These are phyloP conservation scores for Pelvicachromis taeniatus DNA, from an alignment of 2,113 vertebrate genomes.

Conservation along the genomic window DNA sequence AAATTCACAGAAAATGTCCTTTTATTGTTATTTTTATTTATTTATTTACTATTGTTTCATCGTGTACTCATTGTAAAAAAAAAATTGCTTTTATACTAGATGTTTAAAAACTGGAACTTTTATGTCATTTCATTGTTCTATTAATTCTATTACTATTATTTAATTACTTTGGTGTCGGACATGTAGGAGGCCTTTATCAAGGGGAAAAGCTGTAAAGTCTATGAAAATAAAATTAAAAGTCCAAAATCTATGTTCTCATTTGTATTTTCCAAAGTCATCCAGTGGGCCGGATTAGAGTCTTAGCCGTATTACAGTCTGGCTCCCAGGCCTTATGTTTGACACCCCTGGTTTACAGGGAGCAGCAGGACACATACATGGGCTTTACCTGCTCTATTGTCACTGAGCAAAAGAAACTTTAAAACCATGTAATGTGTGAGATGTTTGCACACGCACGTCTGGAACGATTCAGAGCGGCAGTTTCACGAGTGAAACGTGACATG, in stretches of 20 bases:
- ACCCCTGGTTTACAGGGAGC: fast-evolving
- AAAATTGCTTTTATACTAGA: neutral
- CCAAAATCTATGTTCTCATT: neutral
- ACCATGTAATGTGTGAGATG: neutral
- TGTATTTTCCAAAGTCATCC: neutral
- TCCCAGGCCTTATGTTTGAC: neutral
- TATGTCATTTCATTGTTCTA: neutral
- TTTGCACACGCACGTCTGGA: neutral
- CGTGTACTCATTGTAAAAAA: neutral
- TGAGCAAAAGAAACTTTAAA: neutral
- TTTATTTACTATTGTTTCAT: neutral
- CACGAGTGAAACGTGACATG: neutral
- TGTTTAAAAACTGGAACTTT: neutral
- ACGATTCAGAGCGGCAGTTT: neutral
- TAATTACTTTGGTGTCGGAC: neutral
- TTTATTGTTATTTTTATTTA: neutral
- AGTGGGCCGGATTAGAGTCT: neutral
- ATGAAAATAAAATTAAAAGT: neutral
- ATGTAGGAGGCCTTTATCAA: neutral
- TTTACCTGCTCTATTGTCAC: neutral
- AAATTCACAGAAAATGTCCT: fast-evolving
- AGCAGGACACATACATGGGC: neutral
- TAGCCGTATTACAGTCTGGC: fast-evolving
- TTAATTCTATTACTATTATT: neutral
- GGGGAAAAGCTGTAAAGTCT: neutral